phyloP scores from a whole-genome alignment of 2,113 vertebrate species.

The Ctenomys sociabilis region DNA sequence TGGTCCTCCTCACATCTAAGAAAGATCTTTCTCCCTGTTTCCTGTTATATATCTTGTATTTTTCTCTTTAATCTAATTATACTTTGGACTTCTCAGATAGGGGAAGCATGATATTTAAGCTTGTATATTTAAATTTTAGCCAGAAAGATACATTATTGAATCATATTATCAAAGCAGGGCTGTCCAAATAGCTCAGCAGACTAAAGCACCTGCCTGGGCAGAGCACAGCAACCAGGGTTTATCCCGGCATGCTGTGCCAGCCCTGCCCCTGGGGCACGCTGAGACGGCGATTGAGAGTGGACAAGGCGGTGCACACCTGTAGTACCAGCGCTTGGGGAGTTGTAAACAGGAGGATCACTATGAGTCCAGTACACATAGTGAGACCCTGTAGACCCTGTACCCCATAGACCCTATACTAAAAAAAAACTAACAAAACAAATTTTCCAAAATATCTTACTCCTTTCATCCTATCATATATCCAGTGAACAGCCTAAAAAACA shows the following conservation, averaged over 20 bases:
- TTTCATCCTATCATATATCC: slow-evolving; percentile 7
- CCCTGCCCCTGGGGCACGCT: no score
- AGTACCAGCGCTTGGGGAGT: no score
- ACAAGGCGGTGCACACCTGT: no score
- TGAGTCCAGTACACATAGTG: no score
- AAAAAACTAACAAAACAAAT: not conserved
- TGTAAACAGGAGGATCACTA: no score
- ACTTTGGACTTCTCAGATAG: not conserved
- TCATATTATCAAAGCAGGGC: not conserved
- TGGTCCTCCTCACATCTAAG: not conserved
- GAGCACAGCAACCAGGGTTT: no score
- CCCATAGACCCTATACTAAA: no score
- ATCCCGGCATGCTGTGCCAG: no score
- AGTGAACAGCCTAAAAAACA: not conserved
- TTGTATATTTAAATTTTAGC: not conserved
- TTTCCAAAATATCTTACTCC: not conserved
- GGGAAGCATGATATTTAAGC: not conserved
- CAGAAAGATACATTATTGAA: not conserved
- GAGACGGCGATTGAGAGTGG: no score
- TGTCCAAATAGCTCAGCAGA: no score
- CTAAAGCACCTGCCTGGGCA: no score
- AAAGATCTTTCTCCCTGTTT: not conserved
- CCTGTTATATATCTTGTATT: not conserved
- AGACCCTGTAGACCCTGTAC: no score
- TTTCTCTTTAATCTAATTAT: not conserved